Percentiles rank a stretch among this genome's conserved stretches.
phyloP scores from a whole-genome alignment of 2,888 invertebrate genomes.

The Protodeltote pygarga region DNA sequence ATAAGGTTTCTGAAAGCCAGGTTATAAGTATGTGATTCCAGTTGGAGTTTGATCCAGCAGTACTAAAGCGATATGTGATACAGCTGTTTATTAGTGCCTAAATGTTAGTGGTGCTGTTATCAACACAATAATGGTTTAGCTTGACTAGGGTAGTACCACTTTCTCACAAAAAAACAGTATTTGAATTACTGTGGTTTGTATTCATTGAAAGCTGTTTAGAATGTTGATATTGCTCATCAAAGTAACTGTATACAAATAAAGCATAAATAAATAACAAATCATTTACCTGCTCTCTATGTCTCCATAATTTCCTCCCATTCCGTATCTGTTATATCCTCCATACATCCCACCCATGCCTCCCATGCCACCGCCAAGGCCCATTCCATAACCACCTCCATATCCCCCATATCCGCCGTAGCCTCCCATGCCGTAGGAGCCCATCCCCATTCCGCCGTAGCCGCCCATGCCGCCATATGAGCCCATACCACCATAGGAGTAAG shows the following conservation, averaged over 20 bases:
- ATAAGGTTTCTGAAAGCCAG: too few species aligned
- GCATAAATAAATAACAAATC: not conserved
- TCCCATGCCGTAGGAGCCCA: conserved; percentile 49
- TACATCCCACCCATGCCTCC: conserved; percentile 66
- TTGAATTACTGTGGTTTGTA: not conserved
- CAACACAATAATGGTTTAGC: too few species aligned
- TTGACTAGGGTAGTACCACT: not conserved
- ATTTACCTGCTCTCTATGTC: conserved; percentile 89
- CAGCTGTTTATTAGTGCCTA: too few species aligned
- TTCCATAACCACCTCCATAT: conserved; percentile 54
- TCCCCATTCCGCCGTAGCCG: conserved; percentile 55
- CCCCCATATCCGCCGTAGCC: conserved; percentile 59
- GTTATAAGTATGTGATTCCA: too few species aligned
- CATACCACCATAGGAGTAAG: conserved; percentile 57
- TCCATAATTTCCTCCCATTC: conserved; percentile 80
- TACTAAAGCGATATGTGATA: too few species aligned
- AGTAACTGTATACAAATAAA: not conserved
- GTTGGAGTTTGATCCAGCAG: too few species aligned
- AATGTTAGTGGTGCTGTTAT: too few species aligned
- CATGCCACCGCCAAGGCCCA: conserved; percentile 56
- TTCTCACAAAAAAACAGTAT: not conserved
- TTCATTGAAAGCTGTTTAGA: too few species aligned
- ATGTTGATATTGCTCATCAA: too few species aligned
- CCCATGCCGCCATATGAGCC: conserved; percentile 54
- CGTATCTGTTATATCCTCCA: conserved; percentile 77